Percentiles rank a stretch among this genome's conserved stretches.
Evolutionary conservation across 1,140 invertebrate species (phyloP).

Genomic region (Bicyclus anynana): DNA sequence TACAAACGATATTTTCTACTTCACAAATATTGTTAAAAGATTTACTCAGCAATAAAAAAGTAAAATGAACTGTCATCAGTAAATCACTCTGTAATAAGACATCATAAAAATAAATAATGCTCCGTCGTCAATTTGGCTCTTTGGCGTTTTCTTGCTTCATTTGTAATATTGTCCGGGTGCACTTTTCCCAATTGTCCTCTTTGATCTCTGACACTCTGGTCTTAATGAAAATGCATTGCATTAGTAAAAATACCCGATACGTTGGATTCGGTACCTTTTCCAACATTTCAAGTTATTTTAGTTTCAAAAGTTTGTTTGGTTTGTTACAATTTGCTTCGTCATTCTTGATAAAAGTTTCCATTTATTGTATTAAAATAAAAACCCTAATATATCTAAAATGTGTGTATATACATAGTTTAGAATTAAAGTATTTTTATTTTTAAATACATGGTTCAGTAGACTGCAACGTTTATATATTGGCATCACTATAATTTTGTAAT

Average conservation of each 20-base stretch:
- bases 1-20: not conserved
- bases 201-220: slow-evolving; percentile 29
- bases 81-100: slow-evolving; percentile 60
- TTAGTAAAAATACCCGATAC: slow-evolving; percentile 6
- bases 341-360: not conserved
- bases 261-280: not conserved
- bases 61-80: slow-evolving; percentile 36
- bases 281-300: slow-evolving; percentile 11
- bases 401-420: too few relatives aligned
- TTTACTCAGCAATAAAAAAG: slow-evolving; percentile 25
- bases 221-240: slow-evolving; percentile 14
- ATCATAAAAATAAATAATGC: slow-evolving; percentile 51
- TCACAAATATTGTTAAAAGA: slow-evolving; percentile 29
- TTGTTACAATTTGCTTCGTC: not conserved
- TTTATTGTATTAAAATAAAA: not conserved
- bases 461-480: too few relatives aligned
- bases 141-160: slow-evolving; percentile 29
- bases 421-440: too few relatives aligned
- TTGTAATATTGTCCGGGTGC: slow-evolving; percentile 40
- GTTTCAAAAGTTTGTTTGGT: slow-evolving; percentile 1
- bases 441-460: too few relatives aligned
- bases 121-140: slow-evolving; percentile 49
- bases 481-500: too few relatives aligned
- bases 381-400: too few relatives aligned
- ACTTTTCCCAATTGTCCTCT: slow-evolving; percentile 29